Conservation (phyloP, 2,888 invertebrate species). For the Unio delphinus region DNA sequence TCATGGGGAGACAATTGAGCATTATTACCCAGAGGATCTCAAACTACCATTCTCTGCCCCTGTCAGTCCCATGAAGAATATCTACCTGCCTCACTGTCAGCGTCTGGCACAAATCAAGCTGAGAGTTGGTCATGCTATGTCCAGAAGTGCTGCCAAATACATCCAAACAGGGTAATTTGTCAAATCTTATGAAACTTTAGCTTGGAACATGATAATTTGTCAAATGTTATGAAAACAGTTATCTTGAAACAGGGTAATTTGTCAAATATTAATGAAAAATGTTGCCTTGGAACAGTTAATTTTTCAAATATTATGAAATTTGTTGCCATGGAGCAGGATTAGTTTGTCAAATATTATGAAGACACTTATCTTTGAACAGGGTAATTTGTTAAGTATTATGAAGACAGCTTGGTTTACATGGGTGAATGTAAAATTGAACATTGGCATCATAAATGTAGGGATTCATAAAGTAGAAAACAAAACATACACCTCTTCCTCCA, state of each 20-base stretch:
- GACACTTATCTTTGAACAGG: conserved; percentile 34
- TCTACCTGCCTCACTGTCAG: conserved; percentile 63
- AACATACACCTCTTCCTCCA: too few relatives aligned
- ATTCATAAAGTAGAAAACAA: too few relatives aligned
- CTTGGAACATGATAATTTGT: too few relatives aligned
- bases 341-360: too few relatives aligned
- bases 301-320: too few relatives aligned
- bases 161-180: conserved; percentile 51
- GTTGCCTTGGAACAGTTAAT: background rate
- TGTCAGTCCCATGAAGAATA: conserved; percentile 60
- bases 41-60: conserved; percentile 54
- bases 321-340: too few relatives aligned
- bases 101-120: conserved; percentile 66
- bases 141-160: conserved; percentile 55
- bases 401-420: background rate
- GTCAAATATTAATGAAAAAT: background rate
- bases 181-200: background rate
- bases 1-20: conserved; percentile 66
- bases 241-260: conserved; percentile 44
- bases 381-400: conserved; percentile 32
- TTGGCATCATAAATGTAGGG: too few relatives aligned
- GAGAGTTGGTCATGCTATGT: conserved; percentile 65
- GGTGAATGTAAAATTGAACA: too few relatives aligned
- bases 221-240: too few relatives aligned
- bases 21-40: conserved; percentile 51